Evolutionary conservation across 2,113 vertebrate species (phyloP).

Genomic region (Cyprinus carpio): DNA sequence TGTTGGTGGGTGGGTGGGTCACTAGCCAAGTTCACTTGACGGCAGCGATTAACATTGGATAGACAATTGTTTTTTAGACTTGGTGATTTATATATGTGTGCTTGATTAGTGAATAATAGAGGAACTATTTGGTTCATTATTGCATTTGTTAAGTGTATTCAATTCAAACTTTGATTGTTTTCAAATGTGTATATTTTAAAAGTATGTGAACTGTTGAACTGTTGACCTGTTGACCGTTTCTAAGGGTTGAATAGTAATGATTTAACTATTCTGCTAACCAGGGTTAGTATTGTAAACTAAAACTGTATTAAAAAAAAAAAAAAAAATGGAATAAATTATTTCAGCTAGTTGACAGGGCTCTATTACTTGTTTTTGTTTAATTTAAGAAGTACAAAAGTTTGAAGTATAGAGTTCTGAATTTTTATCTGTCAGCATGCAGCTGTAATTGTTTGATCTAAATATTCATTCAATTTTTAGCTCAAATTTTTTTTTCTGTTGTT

Average conservation of each 20-base stretch:
- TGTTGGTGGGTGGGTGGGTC: background rate
- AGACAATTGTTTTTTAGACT: background rate
- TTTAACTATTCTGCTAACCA: background rate
- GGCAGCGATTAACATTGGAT: background rate
- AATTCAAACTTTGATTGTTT: background rate
- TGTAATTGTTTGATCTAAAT: too few species aligned
- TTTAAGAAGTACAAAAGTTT: too few species aligned
- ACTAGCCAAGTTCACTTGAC: background rate
- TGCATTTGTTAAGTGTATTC: background rate
- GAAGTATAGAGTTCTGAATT: too few species aligned
- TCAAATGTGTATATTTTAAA: background rate
- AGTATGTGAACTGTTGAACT: background rate
- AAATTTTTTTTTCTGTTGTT: too few species aligned
- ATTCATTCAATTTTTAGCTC: too few species aligned
- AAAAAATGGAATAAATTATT: background rate
- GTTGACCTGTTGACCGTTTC: background rate
- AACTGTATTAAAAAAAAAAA: background rate
- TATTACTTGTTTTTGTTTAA: too few species aligned
- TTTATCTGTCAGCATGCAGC: too few species aligned
- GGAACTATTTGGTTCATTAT: background rate
- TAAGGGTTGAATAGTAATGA: background rate
- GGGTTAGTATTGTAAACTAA: background rate
- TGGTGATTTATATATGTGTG: background rate
- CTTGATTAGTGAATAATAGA: background rate
- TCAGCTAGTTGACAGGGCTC: too few species aligned